A percentile compares a stretch with the other conserved stretches of the same genome.
Evolutionary conservation across 2,888 invertebrate genomes (phyloP).

Genomic region (Synergus umbraculus): DNA sequence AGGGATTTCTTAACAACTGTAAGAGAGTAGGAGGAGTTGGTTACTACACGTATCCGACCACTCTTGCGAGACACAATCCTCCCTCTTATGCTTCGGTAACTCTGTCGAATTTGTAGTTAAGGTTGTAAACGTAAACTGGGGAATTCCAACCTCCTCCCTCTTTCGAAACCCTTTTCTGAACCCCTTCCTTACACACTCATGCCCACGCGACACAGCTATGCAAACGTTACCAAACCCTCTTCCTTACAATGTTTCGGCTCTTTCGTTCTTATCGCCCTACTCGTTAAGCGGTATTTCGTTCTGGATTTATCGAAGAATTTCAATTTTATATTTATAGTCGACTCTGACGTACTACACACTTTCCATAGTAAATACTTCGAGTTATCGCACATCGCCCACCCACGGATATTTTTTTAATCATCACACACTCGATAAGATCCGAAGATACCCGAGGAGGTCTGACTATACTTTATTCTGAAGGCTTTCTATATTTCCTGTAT

Average conservation of each 20-base stretch:
- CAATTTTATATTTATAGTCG: too few species aligned
- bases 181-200: conserved; percentile 40
- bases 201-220: conserved; percentile 57
- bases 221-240: conserved; percentile 67
- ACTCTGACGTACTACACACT: too few species aligned
- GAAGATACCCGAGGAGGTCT: too few species aligned
- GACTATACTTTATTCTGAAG: too few species aligned
- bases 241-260: conserved; percentile 9
- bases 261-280: background rate
- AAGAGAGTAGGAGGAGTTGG: conserved; percentile 67
- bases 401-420: too few species aligned
- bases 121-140: conserved; percentile 77
- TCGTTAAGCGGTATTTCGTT: background rate
- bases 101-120: conserved; percentile 77
- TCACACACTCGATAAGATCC: too few species aligned
- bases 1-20: conserved; percentile 76
- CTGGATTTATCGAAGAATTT: background rate
- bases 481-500: too few species aligned
- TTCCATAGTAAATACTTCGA: too few species aligned
- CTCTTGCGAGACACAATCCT: conserved; percentile 75
- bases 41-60: conserved; percentile 71
- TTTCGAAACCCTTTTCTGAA: conserved; percentile 51
- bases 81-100: conserved; percentile 75
- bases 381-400: too few species aligned
- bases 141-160: conserved; percentile 64